These are phyloP conservation scores for Andrena bicolor DNA, from an alignment of 2,888 invertebrate species.

Conservation along the genomic window DNA sequence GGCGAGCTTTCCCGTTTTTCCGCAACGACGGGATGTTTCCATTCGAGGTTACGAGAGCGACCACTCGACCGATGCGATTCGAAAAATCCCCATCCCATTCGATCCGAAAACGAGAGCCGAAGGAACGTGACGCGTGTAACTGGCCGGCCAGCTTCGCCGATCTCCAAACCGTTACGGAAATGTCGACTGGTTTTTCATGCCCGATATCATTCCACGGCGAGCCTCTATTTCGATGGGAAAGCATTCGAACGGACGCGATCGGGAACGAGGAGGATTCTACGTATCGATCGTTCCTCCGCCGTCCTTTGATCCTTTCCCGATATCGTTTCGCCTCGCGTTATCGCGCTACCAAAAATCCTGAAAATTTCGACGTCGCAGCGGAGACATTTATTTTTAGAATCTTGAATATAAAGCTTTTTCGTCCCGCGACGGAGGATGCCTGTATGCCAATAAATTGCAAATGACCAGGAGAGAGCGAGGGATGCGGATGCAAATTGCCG, in stretches of 20 bases:
- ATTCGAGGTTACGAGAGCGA: not conserved
- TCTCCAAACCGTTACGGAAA: conserved; percentile 15
- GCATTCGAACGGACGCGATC: not conserved
- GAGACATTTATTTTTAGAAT: not conserved
- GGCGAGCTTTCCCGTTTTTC: not conserved
- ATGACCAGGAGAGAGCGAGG: conserved; percentile 24
- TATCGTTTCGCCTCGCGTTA: conserved; percentile 21
- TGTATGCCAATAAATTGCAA: conserved; percentile 26
- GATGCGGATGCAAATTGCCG: conserved; percentile 32
- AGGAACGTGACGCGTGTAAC: conserved; percentile 36
- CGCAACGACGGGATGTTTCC: not conserved
- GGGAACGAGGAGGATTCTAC: not conserved
- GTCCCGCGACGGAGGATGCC: too few relatives aligned
- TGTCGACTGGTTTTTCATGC: conserved; percentile 21
- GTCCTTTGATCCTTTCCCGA: conserved; percentile 32
- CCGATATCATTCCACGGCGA: conserved; percentile 21
- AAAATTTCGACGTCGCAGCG: not conserved
- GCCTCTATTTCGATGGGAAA: conserved; percentile 23
- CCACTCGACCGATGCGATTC: conserved; percentile 4
- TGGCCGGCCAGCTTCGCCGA: conserved; percentile 10
- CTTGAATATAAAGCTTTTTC: too few relatives aligned
- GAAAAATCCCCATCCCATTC: conserved; percentile 2
- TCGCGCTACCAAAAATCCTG: conserved; percentile 3
- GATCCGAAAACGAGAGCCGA: not conserved
- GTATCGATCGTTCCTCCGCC: conserved; percentile 15